Conservation (phyloP, 2,888 invertebrate species). For the Deroplatys truncata region DNA sequence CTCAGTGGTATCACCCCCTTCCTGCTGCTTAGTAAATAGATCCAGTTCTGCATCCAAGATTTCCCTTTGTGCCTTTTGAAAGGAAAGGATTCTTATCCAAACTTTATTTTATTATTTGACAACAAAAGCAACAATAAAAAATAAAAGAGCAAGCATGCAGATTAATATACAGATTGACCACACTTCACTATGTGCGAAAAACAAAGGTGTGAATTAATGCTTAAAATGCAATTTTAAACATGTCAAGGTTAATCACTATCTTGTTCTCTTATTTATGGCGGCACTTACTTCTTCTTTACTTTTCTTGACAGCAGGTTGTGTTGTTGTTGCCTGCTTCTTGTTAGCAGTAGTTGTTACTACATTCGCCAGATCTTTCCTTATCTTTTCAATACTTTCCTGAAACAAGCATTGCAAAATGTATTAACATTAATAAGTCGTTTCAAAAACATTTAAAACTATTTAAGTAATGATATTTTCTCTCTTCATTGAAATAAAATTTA, state of each 20-base stretch:
- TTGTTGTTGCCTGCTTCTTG: conserved; percentile 34
- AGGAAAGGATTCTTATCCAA: background rate
- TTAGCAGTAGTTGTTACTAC: conserved; percentile 39
- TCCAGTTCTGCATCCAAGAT: conserved; percentile 88
- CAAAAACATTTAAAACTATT: too few relatives aligned
- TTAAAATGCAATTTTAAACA: too few relatives aligned
- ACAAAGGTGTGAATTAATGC: too few relatives aligned
- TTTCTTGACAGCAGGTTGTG: conserved; percentile 52
- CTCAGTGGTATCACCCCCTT: conserved; percentile 81
- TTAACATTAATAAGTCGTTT: background rate
- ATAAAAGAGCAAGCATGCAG: too few relatives aligned
- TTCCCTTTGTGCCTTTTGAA: conserved; percentile 66
- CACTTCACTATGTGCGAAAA: too few relatives aligned
- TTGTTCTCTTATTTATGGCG: too few relatives aligned
- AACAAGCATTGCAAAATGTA: background rate
- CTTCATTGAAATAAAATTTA: too few relatives aligned
- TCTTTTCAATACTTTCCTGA: conserved; percentile 76
- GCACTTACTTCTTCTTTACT: conserved; percentile 63
- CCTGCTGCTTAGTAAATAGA: conserved; percentile 82
- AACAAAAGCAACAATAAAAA: too few relatives aligned
- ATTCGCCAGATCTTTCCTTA: conserved; percentile 59
- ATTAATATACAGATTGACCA: too few relatives aligned
- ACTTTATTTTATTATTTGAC: too few relatives aligned
- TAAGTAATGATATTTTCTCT: too few relatives aligned
- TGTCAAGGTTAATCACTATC: too few relatives aligned